Percentiles rank a stretch among this genome's conserved stretches.
Evolutionary conservation across 37 sponge, comb jelly and placozoan species (phyloP).

Genomic region (Chondrosia reniformis): DNA sequence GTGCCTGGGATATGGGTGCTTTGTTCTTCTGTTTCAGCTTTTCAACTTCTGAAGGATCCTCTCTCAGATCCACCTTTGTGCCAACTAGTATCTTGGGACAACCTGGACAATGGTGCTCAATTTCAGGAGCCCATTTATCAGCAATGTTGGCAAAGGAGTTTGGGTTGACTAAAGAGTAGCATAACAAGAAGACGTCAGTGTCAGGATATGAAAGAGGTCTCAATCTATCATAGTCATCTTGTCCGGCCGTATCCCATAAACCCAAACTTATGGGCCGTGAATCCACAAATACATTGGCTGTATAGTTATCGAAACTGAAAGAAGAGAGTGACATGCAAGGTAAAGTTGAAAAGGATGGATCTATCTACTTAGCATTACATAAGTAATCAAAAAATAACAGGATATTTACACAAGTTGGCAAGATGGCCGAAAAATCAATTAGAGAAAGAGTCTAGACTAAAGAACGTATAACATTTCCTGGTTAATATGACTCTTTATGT

Average conservation of each 20-base stretch:
- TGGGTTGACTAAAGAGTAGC: slow-evolving; percentile 79
- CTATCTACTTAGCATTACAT: no score
- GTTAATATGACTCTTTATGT: no score
- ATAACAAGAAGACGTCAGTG: slow-evolving; percentile 87
- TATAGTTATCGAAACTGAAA: slow-evolving; percentile 89
- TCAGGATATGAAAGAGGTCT: slow-evolving; percentile 88
- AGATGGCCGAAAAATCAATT: background rate
- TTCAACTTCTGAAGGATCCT: slow-evolving; percentile 62
- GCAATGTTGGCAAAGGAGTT: slow-evolving; percentile 76
- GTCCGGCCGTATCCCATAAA: slow-evolving; percentile 94
- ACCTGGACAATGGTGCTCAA: slow-evolving; percentile 80
- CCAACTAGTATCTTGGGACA: slow-evolving; percentile 87
- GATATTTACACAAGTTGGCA: background rate
- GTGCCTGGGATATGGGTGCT: slow-evolving; percentile 37
- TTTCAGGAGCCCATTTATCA: slow-evolving; percentile 85
- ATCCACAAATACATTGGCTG: slow-evolving; percentile 88
- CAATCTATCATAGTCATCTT: slow-evolving; percentile 87
- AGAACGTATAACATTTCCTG: no score
- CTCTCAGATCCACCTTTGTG: slow-evolving; percentile 84
- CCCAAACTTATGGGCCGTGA: slow-evolving; percentile 80
- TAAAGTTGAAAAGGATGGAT: slow-evolving; percentile 3
- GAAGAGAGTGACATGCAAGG: background rate
- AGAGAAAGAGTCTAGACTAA: no score
- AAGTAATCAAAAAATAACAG: background rate
- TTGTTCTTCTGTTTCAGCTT: slow-evolving; percentile 54